A percentile compares a stretch with the other conserved stretches of the same genome.
These are phyloP conservation scores for Sceliomorpha sp. DNA, from an alignment of 2,888 invertebrate species.

Conservation along the genomic window DNA sequence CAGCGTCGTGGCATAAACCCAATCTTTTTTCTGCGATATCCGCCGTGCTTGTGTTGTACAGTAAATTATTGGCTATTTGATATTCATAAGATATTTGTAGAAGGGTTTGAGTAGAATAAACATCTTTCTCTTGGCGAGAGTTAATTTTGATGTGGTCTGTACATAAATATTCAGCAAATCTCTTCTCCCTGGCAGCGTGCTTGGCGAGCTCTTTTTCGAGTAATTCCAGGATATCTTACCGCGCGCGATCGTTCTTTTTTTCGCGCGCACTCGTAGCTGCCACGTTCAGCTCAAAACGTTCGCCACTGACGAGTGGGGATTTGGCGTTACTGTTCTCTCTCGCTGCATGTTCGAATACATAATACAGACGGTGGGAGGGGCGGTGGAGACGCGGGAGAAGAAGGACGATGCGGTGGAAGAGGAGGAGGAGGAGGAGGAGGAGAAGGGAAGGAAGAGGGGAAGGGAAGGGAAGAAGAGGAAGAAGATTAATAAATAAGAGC, in stretches of 20 bases:
- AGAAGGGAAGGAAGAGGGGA: slow-evolving; percentile 4
- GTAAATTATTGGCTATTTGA: no score
- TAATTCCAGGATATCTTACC: slow-evolving; percentile 33
- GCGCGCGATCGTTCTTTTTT: slow-evolving; percentile 34
- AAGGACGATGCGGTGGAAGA: no score
- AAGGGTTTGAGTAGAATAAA: no score
- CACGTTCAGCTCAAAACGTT: slow-evolving; percentile 42
- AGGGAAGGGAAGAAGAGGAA: neutral
- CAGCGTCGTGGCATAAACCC: no score
- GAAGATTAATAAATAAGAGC: slow-evolving; percentile 10
- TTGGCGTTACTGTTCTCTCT: slow-evolving; percentile 27
- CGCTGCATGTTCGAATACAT: slow-evolving; percentile 35
- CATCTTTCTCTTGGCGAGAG: neutral
- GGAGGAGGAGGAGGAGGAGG: slow-evolving; percentile 11
- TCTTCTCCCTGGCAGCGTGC: slow-evolving; percentile 37
- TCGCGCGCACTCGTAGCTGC: slow-evolving; percentile 33
- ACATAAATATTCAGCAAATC: slow-evolving; percentile 51
- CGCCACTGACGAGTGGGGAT: slow-evolving; percentile 42
- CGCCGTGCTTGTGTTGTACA: no score
- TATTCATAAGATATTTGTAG: no score
- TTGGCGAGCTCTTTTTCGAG: slow-evolving; percentile 42
- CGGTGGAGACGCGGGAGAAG: no score
- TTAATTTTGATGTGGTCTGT: slow-evolving; percentile 30
- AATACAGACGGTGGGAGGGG: slow-evolving; percentile 29
- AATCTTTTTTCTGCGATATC: no score